Percentiles rank a stretch among this genome's conserved stretches.
These are phyloP conservation scores for Corythaeola cristata DNA, from an alignment of 2,113 vertebrate species.

Conservation along the genomic window DNA sequence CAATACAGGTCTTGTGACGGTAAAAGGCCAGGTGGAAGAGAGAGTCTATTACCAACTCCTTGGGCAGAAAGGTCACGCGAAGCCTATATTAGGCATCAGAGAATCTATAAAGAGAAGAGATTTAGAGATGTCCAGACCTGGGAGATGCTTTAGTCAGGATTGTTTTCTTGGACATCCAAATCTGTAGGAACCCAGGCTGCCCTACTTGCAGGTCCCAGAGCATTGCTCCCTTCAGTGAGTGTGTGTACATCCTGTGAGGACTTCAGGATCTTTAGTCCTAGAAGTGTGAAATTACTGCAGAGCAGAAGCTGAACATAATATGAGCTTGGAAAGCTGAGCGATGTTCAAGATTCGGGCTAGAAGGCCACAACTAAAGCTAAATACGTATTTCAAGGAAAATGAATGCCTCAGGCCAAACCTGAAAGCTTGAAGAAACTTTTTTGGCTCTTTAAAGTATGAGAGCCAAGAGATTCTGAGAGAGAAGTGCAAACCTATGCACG, in stretches of 20 bases:
- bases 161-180: neutral
- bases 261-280: neutral
- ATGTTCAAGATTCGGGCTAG: neutral
- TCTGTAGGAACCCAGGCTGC: neutral
- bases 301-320: neutral
- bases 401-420: neutral
- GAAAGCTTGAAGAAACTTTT: neutral
- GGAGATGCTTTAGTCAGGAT: neutral
- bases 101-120: neutral
- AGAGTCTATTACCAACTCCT: neutral
- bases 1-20: neutral
- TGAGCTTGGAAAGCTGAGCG: neutral
- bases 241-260: neutral
- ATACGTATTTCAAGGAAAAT: neutral
- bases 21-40: neutral
- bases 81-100: neutral
- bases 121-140: neutral
- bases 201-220: neutral
- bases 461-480: neutral
- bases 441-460: neutral
- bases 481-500: neutral
- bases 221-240: neutral
- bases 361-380: neutral
- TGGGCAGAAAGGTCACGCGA: neutral
- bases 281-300: neutral